Base-by-base conservation (phyloP, 2,113 vertebrate genomes). In the Henicopernis longicauda region DNA sequence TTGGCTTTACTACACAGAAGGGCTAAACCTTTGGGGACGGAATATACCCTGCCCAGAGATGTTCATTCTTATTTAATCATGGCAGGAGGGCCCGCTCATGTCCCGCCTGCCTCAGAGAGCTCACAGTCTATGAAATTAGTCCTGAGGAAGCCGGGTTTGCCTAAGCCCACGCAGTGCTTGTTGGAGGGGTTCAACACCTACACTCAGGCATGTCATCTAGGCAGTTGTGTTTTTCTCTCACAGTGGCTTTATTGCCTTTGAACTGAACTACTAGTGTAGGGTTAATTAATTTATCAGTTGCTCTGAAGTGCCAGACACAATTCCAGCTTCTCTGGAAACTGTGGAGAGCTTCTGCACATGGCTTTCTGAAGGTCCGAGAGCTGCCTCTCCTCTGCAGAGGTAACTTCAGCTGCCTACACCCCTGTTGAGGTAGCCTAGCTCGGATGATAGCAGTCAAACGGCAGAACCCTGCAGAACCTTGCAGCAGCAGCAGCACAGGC, bases 1-100 rank as follows among this genome's bases (percentile, higher is more conserved):
- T 19, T 85, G 74, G 67, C 38, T 82, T 67, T 44, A 13, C n/a
- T 73, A 45, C 73, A 32, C n/a, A 29, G 58, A 65, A n/a, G 16
- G 16, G 42, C 55, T 36, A 34, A 82, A 52, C 32, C 81, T 89
- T 20, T 74, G 82, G 89, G 59, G 42, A 16, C 17, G 55, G 63
- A 67, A 63, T 26, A 13, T 18, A 7, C 7, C 55, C 85, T 86
- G 71, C 57, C 57, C 40, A 71, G 74, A 58, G 87, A 55, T 44
- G 32, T 58, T 65, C 32, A 2, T 81, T 74, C n/a, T 8, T 55
- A 36, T 47, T 81, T 61, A 49, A 77, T 45, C 12, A 4, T 31
- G 0, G 1, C 71, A 47, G 65, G 62, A 83, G 38, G 18, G 23
- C 25, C 32, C 2, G 0, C 36, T 79, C 16, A 3, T 1, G 10